Conservation (phyloP, 2,888 invertebrate genomes). For the Petrolisthes cinctipes region DNA sequence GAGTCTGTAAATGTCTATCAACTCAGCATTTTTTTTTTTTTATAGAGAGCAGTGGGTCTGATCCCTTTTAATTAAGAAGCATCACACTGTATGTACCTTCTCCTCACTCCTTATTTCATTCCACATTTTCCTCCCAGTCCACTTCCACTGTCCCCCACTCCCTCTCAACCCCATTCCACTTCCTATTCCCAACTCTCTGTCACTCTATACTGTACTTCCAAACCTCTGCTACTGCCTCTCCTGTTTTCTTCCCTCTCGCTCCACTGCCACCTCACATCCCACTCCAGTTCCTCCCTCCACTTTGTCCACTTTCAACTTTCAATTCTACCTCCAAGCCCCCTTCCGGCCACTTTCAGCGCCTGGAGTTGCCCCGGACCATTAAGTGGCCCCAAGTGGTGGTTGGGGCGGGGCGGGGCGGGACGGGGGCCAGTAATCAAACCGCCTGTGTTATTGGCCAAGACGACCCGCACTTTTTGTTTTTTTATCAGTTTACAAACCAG, state of each 20-base stretch:
- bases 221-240: too few species aligned
- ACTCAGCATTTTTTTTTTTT: neutral
- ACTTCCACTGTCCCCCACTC: neutral
- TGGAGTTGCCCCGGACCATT: neutral
- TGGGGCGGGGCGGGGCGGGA: neutral
- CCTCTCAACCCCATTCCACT: neutral
- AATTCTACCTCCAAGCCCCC: too few species aligned
- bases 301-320: too few species aligned
- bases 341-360: too few species aligned
- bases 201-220: neutral
- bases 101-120: neutral
- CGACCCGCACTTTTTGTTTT: neutral
- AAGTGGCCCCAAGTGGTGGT: neutral
- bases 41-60: neutral
- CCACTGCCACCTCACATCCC: too few species aligned
- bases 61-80: neutral
- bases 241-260: too few species aligned
- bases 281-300: too few species aligned
- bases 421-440: neutral
- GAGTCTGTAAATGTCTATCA: neutral
- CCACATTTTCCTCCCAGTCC: neutral
- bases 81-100: neutral
- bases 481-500: neutral
- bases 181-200: neutral
- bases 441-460: too few species aligned